These are phyloP conservation scores for Channallabes apus DNA, from an alignment of 2,797 vertebrate genomes.

Conservation along the genomic window DNA sequence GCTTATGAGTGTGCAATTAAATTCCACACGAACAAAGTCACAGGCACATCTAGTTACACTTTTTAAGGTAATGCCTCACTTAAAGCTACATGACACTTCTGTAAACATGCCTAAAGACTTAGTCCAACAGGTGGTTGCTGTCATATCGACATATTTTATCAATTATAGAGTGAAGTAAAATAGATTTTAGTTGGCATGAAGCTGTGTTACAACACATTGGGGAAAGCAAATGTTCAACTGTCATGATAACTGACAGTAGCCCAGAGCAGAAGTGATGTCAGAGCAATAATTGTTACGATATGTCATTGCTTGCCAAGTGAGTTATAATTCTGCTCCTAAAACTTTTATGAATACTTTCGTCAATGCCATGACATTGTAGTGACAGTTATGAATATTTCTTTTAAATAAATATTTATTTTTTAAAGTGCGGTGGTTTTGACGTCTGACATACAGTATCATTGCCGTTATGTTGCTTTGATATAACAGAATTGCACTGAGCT, in stretches of 20 bases:
- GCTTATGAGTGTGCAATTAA: too few relatives aligned
- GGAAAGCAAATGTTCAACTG: background rate
- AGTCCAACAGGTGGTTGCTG: background rate
- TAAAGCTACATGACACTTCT: background rate
- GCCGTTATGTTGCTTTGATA: background rate
- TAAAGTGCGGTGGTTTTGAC: background rate
- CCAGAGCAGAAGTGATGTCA: background rate
- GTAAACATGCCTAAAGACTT: background rate
- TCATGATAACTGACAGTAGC: background rate
- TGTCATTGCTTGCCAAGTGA: background rate
- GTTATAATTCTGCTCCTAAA: background rate
- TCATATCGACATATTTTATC: background rate
- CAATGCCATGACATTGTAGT: background rate
- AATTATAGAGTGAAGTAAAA: background rate
- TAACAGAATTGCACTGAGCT: background rate
- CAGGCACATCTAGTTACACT: too few relatives aligned
- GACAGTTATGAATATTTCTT: slow-evolving; percentile 1
- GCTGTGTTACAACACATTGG: background rate
- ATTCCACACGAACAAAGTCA: too few relatives aligned
- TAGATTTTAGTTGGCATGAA: background rate
- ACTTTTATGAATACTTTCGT: background rate
- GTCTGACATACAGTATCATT: background rate
- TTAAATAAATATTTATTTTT: slow-evolving; percentile 1
- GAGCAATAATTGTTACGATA: slow-evolving; percentile 1
- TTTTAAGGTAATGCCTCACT: background rate